Percentiles rank a stretch among this genome's conserved stretches.
phyloP scores from a whole-genome alignment of 2,113 vertebrate species.

The Rhegmatorhina hoffmannsi region DNA sequence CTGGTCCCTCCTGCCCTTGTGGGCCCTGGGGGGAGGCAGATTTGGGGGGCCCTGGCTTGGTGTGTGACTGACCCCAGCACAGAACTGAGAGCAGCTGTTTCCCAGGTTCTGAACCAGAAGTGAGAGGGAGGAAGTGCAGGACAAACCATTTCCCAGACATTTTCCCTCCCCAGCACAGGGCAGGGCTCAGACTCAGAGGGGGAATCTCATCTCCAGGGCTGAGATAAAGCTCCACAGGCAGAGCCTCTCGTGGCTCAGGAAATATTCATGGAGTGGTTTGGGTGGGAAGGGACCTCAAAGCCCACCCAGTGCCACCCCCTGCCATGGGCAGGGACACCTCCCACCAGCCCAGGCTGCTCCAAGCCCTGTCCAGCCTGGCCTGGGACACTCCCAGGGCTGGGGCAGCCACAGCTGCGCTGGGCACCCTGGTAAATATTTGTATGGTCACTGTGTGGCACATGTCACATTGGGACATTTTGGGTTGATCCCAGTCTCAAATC shows the following conservation, averaged over 20 bases:
- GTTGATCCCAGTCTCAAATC: background rate
- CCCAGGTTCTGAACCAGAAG: background rate
- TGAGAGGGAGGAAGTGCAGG: background rate
- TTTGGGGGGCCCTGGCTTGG: background rate
- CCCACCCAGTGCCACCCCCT: background rate
- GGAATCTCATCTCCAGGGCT: background rate
- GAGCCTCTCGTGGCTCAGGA: background rate
- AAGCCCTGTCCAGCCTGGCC: background rate
- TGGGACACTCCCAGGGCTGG: background rate
- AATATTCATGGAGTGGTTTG: background rate
- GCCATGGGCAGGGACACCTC: background rate
- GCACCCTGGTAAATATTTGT: background rate
- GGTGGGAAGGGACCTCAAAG: background rate
- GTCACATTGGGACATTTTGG: background rate
- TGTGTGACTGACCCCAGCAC: background rate
- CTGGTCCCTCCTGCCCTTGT: background rate
- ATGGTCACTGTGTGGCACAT: background rate
- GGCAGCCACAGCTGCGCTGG: background rate
- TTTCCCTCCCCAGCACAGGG: background rate
- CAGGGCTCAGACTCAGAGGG: background rate
- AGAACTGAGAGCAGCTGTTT: background rate
- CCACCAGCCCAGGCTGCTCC: rapidly evolving
- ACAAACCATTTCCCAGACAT: background rate
- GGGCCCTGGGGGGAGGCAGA: background rate
- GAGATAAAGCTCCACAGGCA: background rate